Evolutionary conservation across 2,113 vertebrate species (phyloP).

Genomic region (Pterocles orientalis): DNA sequence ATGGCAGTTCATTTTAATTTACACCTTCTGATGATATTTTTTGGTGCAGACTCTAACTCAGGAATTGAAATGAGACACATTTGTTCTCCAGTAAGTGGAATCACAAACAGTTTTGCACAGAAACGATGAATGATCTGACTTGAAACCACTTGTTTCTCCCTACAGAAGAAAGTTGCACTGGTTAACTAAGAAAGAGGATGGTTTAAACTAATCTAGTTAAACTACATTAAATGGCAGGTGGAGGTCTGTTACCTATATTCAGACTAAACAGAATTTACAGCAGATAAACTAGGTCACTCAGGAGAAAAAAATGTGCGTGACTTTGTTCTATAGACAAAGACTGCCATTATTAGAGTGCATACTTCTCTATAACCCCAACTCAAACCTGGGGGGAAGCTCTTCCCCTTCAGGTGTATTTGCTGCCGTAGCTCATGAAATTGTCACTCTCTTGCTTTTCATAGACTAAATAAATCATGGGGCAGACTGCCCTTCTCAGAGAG

Average conservation of each 20-base stretch:
- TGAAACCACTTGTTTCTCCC: background rate
- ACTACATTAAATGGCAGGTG: background rate
- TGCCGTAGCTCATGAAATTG: background rate
- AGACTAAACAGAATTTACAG: background rate
- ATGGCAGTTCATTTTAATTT: conserved; percentile 39
- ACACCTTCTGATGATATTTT: background rate
- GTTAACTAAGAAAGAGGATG: background rate
- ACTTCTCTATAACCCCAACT: background rate
- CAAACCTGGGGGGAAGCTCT: background rate
- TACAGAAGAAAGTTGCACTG: background rate
- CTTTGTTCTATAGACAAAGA: background rate
- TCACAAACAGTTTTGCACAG: background rate
- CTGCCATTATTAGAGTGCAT: background rate
- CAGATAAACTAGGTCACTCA: background rate
- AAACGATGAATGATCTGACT: background rate
- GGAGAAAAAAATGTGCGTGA: background rate
- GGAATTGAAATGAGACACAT: background rate
- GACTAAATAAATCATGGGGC: background rate
- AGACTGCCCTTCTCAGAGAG: background rate
- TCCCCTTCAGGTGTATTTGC: background rate
- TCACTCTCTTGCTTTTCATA: background rate
- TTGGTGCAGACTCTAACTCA: background rate
- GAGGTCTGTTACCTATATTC: background rate
- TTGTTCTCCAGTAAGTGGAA: conserved; percentile 15
- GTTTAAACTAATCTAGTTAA: conserved; percentile 9